phyloP scores from a whole-genome alignment of 2,888 invertebrate genomes.

The Lycophotia porphyrea region DNA sequence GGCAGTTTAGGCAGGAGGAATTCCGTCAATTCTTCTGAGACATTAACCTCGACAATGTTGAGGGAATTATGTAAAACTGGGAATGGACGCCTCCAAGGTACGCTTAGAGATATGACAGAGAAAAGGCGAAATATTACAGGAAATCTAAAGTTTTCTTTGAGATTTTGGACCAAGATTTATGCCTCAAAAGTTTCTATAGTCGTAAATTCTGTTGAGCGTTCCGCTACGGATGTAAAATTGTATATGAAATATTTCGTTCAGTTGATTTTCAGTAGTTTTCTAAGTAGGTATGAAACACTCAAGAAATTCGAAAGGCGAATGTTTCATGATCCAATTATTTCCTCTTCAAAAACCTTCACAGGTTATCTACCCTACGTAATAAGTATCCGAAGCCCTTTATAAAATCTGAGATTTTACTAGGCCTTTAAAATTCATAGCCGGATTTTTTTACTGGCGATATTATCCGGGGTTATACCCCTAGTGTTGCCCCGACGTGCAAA shows the following conservation, averaged over 20 bases:
- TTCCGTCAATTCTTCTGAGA: constrained; percentile 70
- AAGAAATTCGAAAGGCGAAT: constrained; percentile 17
- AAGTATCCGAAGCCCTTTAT: constrained; percentile 13
- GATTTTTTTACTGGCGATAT: constrained; percentile 51
- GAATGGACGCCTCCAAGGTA: constrained; percentile 60
- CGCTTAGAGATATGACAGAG: constrained; percentile 30
- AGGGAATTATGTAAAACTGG: constrained; percentile 73
- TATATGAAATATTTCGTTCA: constrained; percentile 19
- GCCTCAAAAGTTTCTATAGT: constrained; percentile 28
- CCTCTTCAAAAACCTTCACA: constrained; percentile 6
- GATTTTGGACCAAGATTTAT: constrained; percentile 34
- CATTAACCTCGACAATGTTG: constrained; percentile 69
- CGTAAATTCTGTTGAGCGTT: constrained; percentile 20
- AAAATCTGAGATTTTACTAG: constrained; percentile 49
- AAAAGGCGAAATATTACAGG: constrained; percentile 43
- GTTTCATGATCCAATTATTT: constrained; percentile 22
- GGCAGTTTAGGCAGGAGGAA: constrained; percentile 61
- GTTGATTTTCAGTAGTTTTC: constrained; percentile 5
- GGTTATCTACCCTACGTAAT: constrained; percentile 18
- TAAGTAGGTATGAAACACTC: background rate
- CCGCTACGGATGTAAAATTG: constrained; percentile 10
- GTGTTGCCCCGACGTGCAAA: constrained; percentile 47
- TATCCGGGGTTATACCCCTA: constrained; percentile 20
- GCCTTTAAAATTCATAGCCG: constrained; percentile 53
- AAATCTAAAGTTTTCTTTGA: constrained; percentile 33